phyloP scores from a whole-genome alignment of 2,113 vertebrate species.

The Aythya baeri region DNA sequence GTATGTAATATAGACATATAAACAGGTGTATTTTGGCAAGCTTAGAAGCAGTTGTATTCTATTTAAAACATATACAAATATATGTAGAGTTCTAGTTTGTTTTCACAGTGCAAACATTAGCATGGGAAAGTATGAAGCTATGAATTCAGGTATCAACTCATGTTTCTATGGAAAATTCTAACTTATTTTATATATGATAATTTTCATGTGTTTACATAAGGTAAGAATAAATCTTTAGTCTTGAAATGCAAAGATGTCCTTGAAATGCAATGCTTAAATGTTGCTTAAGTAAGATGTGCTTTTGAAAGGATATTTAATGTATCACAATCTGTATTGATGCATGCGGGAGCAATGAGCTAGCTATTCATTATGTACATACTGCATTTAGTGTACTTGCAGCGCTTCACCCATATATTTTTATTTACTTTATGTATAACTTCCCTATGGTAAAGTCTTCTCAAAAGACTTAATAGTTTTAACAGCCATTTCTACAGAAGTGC shows the following conservation, averaged over 20 bases:
- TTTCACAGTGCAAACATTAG: not conserved
- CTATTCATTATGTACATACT: not conserved
- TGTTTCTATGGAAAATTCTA: not conserved
- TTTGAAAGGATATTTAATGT: not conserved
- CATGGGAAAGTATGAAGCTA: not conserved
- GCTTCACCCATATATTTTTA: not conserved
- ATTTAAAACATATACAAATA: not conserved
- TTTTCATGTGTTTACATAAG: not conserved
- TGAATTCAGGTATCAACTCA: not conserved
- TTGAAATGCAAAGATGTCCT: not conserved
- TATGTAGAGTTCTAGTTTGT: not conserved
- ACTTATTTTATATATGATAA: not conserved
- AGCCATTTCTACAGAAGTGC: not conserved
- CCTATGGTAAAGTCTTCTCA: not conserved
- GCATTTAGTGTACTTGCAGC: not conserved
- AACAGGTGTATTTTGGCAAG: not conserved
- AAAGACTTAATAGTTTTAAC: not conserved
- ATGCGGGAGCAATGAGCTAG: not conserved
- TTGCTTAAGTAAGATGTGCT: not conserved
- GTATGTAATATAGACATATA: not conserved
- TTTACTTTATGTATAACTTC: not conserved
- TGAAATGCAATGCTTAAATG: not conserved
- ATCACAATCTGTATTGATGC: not conserved
- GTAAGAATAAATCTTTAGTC: not conserved
- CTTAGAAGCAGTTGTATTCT: not conserved